Base-by-base conservation (phyloP, 2,888 invertebrate genomes). In the Serripes groenlandicus region DNA sequence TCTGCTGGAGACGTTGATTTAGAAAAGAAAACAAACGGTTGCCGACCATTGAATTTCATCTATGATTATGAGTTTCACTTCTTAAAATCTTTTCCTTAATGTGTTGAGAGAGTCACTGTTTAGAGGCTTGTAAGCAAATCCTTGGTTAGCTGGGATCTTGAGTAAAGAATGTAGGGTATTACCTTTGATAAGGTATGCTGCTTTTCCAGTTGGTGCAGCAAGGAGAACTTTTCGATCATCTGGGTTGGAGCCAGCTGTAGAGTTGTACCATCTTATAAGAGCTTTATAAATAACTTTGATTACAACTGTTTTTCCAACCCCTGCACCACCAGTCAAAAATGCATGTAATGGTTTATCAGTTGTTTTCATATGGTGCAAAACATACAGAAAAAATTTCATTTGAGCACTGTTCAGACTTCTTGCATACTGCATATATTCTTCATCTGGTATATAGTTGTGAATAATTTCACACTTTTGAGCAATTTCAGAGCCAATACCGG, bases 41-140 rank as follows among this genome's bases (percentile, higher is more conserved):
- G 9, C 88, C 86, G 30, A 86, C 85, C 86, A 86, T 88, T 18
- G 86, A 86, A 88, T 70, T 70, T 88, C 88, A 88, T 88, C 86
- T 68, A 84, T 88, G 18, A 88, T 72, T 15, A 81, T 28, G 11
- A 81, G 26, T 18, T 73, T 74, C 18, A 80, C 26, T 3, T 78
- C n/a, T n/a, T 26, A 56, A 56, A 68, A 82, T 54, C 54, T 56
- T 0, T 9, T 15, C 23, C 42, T 26, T 11, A 76, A 32, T 18
- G 86, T 82, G 49, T 84, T 82, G 0, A 80, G 42, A 0, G 1
- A 37, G n/a, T 76, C 73, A 42, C 34, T 18, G 15, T 7, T 32
- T 18, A 81, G 35, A 4, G 74, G 74, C 56, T 77, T 80, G 58
- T 78, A 73, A 18, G 37, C 21, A 35, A 81, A 76, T 1, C 78